These are phyloP conservation scores for Reticulitermes lucifugus DNA, from an alignment of 2,888 invertebrate genomes.

Conservation along the genomic window DNA sequence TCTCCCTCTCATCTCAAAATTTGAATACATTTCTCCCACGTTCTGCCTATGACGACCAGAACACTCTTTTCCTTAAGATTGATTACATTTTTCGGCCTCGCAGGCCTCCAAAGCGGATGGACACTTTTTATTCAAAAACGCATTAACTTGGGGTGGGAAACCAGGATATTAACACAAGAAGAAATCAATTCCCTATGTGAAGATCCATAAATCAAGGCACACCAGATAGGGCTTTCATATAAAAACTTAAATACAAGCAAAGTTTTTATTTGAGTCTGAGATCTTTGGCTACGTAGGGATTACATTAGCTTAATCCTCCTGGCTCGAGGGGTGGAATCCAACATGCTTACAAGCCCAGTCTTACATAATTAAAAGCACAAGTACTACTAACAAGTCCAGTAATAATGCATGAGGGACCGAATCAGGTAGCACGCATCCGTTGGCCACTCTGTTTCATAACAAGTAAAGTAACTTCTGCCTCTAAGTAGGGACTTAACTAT, in stretches of 20 bases:
- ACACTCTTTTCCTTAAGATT: not conserved
- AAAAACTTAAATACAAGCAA: not conserved
- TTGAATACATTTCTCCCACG: too few relatives aligned
- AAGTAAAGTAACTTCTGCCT: too few relatives aligned
- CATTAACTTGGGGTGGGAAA: not conserved
- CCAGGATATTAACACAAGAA: not conserved
- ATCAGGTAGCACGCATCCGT: too few relatives aligned
- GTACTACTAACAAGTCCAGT: not conserved
- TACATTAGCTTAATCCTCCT: not conserved
- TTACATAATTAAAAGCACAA: constrained; percentile 1
- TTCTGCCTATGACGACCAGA: not conserved
- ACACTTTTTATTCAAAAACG: not conserved
- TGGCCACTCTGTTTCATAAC: too few relatives aligned
- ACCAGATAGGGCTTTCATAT: not conserved
- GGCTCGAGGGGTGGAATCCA: not conserved
- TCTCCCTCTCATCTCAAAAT: too few relatives aligned
- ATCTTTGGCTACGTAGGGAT: not conserved
- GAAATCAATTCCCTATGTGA: constrained; percentile 12
- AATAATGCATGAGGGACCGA: not conserved
- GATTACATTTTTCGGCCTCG: not conserved
- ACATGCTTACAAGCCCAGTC: not conserved
- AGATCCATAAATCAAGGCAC: constrained; percentile 5
- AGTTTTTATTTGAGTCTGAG: too few relatives aligned
- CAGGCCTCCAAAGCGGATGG: not conserved
- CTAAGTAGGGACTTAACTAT: too few relatives aligned